phyloP scores from a whole-genome alignment of 2,797 vertebrate species.

The Megalops cyprinoides region DNA sequence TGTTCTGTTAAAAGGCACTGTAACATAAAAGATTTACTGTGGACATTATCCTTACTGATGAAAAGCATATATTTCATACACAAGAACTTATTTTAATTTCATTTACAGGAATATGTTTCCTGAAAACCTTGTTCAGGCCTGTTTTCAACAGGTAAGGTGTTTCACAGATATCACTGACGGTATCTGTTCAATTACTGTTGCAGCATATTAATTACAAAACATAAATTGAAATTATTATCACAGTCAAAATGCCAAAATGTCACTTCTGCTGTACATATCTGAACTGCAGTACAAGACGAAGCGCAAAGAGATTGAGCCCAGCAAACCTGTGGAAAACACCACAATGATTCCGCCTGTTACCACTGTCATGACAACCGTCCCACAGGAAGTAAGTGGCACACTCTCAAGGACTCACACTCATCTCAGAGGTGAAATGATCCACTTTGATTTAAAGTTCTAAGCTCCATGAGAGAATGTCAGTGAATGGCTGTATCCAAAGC shows the following conservation, averaged over 20 bases:
- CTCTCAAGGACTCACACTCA: neutral
- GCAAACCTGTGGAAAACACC: conserved; percentile 50
- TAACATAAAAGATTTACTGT: neutral
- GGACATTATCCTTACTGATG: too few species aligned
- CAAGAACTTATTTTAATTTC: conserved; percentile 40
- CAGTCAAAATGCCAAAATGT: neutral
- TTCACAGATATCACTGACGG: neutral
- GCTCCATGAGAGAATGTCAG: neutral
- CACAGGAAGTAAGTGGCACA: conserved; percentile 71
- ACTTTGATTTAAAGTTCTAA: neutral
- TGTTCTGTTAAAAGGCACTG: neutral
- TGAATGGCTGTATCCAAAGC: neutral
- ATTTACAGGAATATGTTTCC: conserved; percentile 95
- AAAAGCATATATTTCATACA: too few species aligned
- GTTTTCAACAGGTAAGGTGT: conserved; percentile 92
- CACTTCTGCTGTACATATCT: neutral
- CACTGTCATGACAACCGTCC: conserved; percentile 60
- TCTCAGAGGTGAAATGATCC: neutral
- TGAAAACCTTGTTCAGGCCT: conserved; percentile 96
- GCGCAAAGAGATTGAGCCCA: conserved; percentile 78
- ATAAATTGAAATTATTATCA: conserved; percentile 26
- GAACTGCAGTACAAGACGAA: conserved; percentile 88
- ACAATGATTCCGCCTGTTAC: conserved; percentile 66
- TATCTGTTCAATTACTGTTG: neutral
- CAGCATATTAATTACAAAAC: neutral